phyloP scores from a whole-genome alignment of 2,888 invertebrate genomes.

The Clusia tigrina region DNA sequence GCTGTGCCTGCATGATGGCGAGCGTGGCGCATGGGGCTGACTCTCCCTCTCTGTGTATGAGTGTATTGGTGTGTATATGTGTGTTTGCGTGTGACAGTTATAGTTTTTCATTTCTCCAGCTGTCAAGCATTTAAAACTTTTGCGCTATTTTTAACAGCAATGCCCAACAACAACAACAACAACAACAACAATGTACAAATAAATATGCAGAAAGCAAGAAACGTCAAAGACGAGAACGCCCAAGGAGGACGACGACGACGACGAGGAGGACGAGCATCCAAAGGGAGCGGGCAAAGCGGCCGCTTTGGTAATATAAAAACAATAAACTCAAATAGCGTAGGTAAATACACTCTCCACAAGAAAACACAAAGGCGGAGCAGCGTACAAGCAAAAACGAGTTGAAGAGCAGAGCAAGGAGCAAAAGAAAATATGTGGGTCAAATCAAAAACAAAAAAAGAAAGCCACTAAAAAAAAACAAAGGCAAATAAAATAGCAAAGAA shows the following conservation, averaged over 20 bases:
- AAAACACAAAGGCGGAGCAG: too few relatives aligned
- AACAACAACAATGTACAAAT: slow-evolving; percentile 26
- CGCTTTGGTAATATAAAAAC: too few relatives aligned
- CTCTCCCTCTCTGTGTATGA: too few relatives aligned
- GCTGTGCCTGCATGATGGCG: too few relatives aligned
- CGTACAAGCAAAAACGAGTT: neutral
- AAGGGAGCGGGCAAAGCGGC: too few relatives aligned
- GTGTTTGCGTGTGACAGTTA: slow-evolving; percentile 33
- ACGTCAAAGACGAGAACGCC: slow-evolving; percentile 9
- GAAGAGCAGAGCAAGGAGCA: neutral
- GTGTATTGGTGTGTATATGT: too few relatives aligned
- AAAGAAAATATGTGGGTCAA: slow-evolving; percentile 26
- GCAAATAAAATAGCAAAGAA: slow-evolving; percentile 19
- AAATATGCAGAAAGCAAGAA: slow-evolving; percentile 24
- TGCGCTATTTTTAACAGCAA: slow-evolving; percentile 36
- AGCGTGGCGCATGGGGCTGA: too few relatives aligned
- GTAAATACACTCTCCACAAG: neutral
- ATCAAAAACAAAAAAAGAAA: slow-evolving; percentile 26
- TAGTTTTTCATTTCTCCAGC: slow-evolving; percentile 40
- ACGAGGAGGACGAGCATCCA: neutral
- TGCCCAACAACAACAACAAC: too few relatives aligned
- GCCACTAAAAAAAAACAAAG: neutral
- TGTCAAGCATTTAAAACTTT: slow-evolving; percentile 44
- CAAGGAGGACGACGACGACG: neutral
- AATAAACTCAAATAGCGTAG: neutral